Evolutionary conservation across 2,888 invertebrate genomes (phyloP).

Genomic region (Nemotelus pantherinus): DNA sequence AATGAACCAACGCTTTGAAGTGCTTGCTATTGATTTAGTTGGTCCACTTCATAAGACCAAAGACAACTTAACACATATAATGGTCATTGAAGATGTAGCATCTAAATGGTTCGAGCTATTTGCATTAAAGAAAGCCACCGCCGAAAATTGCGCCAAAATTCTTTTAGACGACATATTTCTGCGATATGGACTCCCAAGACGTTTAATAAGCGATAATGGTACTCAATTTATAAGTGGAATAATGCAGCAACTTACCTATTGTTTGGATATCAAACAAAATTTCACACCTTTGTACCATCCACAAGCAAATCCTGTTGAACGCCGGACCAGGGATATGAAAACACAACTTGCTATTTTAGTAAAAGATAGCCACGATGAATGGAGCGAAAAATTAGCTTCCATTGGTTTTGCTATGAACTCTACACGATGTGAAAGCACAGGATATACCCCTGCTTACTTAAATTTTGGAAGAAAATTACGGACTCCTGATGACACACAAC

Average conservation of each 20-base stretch:
- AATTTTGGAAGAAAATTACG: no score
- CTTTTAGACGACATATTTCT: background rate
- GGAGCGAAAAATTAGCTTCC: no score
- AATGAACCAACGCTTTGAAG: no score
- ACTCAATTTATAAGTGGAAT: background rate
- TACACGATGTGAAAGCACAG: no score
- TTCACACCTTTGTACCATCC: slow-evolving; percentile 48
- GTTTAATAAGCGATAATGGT: no score
- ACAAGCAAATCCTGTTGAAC: slow-evolving; percentile 50
- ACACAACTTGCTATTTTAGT: slow-evolving; percentile 40
- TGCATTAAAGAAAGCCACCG: no score
- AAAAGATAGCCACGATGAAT: no score
- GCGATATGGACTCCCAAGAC: background rate
- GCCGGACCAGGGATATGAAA: background rate
- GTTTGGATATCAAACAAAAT: background rate
- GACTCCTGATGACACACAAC: no score
- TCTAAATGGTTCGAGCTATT: no score
- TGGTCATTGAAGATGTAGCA: slow-evolving; percentile 45
- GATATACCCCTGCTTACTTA: no score
- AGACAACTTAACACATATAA: slow-evolving; percentile 52
- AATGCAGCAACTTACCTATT: background rate
- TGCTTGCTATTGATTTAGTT: no score
- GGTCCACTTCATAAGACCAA: slow-evolving; percentile 52
- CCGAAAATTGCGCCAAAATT: slow-evolving; percentile 48
- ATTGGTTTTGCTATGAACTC: no score